Conservation (phyloP, 2,113 vertebrate species). For the Ophthalmolycus amberensis region DNA sequence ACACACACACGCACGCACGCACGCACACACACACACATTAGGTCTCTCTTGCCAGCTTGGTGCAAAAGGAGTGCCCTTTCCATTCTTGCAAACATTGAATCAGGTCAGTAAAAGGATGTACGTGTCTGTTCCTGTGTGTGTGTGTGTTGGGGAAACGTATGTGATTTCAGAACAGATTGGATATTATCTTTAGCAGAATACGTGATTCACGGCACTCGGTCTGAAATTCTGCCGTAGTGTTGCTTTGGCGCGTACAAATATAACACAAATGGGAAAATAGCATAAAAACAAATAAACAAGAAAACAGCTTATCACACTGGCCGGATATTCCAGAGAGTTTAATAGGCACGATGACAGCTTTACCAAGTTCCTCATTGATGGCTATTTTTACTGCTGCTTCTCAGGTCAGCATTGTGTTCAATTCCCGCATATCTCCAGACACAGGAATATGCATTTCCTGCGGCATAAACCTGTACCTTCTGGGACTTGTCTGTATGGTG, state of each 20-base stretch:
- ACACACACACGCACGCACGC: slow-evolving; percentile 24
- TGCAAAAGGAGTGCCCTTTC: slow-evolving; percentile 40
- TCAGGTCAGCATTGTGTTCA: slow-evolving; percentile 72
- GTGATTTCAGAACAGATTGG: slow-evolving; percentile 38
- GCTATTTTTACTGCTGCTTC: slow-evolving; percentile 75
- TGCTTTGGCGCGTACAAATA: slow-evolving; percentile 43
- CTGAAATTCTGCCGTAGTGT: background rate
- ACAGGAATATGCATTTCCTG: slow-evolving; percentile 69
- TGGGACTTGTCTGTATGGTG: slow-evolving; percentile 30
- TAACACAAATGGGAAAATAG: slow-evolving; percentile 28
- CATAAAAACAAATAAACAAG: slow-evolving; percentile 45
- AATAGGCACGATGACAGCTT: slow-evolving; percentile 79
- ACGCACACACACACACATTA: slow-evolving; percentile 26
- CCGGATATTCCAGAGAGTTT: slow-evolving; percentile 70
- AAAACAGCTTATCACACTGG: slow-evolving; percentile 41
- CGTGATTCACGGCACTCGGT: slow-evolving; percentile 49
- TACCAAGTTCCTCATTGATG: slow-evolving; percentile 75
- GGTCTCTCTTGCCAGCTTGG: slow-evolving; percentile 40
- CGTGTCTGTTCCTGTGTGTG: background rate
- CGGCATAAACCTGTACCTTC: slow-evolving; percentile 53
- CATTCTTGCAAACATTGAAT: slow-evolving; percentile 51
- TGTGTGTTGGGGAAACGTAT: slow-evolving; percentile 11
- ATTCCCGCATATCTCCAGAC: slow-evolving; percentile 67
- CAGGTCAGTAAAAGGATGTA: slow-evolving; percentile 61
- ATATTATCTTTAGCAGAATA: slow-evolving; percentile 42